Percentiles rank a stretch among this genome's conserved stretches.
These are phyloP conservation scores for Synaphobranchus kaupii DNA, from an alignment of 2,797 vertebrate genomes.

Conservation along the genomic window DNA sequence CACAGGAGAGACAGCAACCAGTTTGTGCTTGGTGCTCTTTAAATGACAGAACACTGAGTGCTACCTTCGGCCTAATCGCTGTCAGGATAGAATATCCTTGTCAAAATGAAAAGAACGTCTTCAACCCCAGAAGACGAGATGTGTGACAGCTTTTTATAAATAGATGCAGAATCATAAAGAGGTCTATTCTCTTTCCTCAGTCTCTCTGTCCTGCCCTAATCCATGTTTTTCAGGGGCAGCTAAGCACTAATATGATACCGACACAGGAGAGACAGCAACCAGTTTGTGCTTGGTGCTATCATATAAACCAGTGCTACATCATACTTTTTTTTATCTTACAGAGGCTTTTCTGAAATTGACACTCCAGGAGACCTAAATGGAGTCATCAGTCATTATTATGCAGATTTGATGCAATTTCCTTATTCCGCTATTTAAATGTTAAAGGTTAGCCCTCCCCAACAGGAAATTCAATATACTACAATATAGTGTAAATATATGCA, in stretches of 20 bases:
- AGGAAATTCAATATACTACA: neutral
- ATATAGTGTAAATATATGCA: no score
- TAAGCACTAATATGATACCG: no score
- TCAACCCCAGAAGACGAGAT: neutral
- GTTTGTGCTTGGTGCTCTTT: no score
- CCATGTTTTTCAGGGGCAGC: neutral
- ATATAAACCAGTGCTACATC: neutral
- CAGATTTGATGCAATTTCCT: neutral
- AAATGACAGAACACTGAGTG: slow-evolving; percentile 11
- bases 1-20: no score
- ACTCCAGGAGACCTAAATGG: neutral
- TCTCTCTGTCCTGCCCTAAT: slow-evolving; percentile 51
- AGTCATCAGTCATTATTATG: slow-evolving; percentile 10
- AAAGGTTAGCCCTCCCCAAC: neutral
- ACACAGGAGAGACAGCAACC: no score
- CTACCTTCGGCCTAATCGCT: slow-evolving; percentile 18
- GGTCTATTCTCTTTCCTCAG: slow-evolving; percentile 13
- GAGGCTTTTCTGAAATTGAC: neutral
- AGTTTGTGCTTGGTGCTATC: no score
- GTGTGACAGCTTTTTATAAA: slow-evolving; percentile 27
- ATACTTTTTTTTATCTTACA: neutral
- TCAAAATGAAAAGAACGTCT: slow-evolving; percentile 22
- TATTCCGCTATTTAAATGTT: neutral
- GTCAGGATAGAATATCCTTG: slow-evolving; percentile 14
- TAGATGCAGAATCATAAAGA: slow-evolving; percentile 16